Evolutionary conservation across 2,113 vertebrate species (phyloP), one percentile per base, ranked within the genome.

Genomic region (Sander vitreus): DNA sequence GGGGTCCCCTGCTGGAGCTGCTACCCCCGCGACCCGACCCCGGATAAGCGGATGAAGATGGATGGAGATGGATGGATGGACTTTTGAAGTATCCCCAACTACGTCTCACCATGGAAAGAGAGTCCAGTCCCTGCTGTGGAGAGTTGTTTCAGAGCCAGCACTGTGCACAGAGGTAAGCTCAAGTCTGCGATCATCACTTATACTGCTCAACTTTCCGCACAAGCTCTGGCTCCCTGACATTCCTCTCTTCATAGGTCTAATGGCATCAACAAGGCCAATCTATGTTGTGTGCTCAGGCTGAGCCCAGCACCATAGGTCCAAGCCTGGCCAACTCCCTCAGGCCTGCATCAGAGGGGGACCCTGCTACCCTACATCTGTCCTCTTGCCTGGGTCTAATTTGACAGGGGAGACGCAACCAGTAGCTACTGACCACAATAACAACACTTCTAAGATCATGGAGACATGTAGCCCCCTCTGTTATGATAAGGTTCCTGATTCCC

Each of bases 311-410:
- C 39, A 15, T 36, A n/a, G 30, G 55, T 63, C 69, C 39, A 48
- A 57, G 57, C n/a, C 36, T 60, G 48, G 14, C 74, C 16, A 5
- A 3, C 21, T 50, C 39, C 58, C 33, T 36, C 62, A 53, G 75
- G 77, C 62, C 55, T 23, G 64, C 60, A 78, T 64, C 53, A 73
- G 60, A 62, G 63, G 45, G 55, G 18, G 25, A 67, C 23, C 45
- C 47, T 65, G 70, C 43, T 25, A 53, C 71, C 50, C 54, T 43
- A 63, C 76, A 85, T 80, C 69, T 80, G 73, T 84, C 78, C 65
- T 75, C 33, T 63, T 68, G 72, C 78, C 64, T 39, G 21, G 13
- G 30, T 74, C 25, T 25, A 68, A 21, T 62, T 62, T 66, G 76
- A 51, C 27, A 66, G 30, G 16, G 25, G 59, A 75, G 74, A 47